Conservation (phyloP, 1,140 invertebrate species). For the Drosophila teissieri region DNA sequence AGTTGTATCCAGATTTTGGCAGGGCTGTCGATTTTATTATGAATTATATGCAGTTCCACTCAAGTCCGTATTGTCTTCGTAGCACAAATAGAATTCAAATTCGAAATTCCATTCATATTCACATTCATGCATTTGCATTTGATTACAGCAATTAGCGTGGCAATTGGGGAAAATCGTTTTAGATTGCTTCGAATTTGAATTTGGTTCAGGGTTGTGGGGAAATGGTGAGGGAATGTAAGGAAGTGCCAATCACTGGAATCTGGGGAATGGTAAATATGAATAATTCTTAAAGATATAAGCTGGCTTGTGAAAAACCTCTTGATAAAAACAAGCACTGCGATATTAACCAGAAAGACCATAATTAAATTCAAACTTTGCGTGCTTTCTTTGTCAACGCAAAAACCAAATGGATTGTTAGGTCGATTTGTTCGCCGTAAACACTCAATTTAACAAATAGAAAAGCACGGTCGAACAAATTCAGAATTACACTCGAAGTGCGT, state of each 20-base stretch:
- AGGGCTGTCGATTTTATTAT: slow-evolving; percentile 54
- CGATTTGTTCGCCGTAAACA: slow-evolving; percentile 11
- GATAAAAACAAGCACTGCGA: not conserved
- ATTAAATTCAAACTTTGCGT: not conserved
- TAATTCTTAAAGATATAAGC: not conserved
- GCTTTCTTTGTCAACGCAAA: not conserved
- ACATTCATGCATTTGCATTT: slow-evolving; percentile 31
- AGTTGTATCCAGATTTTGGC: slow-evolving; percentile 51
- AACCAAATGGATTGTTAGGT: not conserved
- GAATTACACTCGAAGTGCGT: slow-evolving; percentile 18
- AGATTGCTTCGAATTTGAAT: not conserved
- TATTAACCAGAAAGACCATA: not conserved
- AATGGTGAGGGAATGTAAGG: not conserved
- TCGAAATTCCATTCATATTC: slow-evolving; percentile 31
- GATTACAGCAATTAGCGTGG: slow-evolving; percentile 49
- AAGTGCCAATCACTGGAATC: too few species aligned
- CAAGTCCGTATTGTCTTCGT: slow-evolving; percentile 19
- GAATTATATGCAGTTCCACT: slow-evolving; percentile 68
- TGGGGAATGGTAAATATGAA: too few species aligned
- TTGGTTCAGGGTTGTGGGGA: not conserved
- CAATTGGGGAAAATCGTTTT: not conserved
- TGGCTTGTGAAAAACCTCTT: too few species aligned
- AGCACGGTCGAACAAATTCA: slow-evolving; percentile 20
- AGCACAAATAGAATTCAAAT: slow-evolving; percentile 54
- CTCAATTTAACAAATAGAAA: slow-evolving; percentile 38